Evolutionary conservation across 2,113 vertebrate genomes (phyloP).

Genomic region (Pyxicephalus adspersus): DNA sequence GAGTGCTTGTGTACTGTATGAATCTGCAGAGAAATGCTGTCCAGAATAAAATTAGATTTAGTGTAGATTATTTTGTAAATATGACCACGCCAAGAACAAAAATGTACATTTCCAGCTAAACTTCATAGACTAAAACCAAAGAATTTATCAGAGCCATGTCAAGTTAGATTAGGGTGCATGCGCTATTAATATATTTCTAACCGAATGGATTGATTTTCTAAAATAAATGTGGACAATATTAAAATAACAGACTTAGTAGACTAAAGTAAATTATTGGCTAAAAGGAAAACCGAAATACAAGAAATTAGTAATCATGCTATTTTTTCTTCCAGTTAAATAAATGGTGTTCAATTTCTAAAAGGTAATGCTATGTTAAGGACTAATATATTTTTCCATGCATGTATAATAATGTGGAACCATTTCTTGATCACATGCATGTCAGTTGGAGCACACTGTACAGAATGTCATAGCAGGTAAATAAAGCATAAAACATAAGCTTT

Average conservation of each 20-base stretch:
- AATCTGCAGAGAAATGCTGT: slow-evolving; percentile 51
- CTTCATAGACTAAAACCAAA: slow-evolving; percentile 27
- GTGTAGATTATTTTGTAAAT: slow-evolving; percentile 44
- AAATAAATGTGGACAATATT: not conserved
- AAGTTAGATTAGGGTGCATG: slow-evolving; percentile 1
- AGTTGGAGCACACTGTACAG: no score
- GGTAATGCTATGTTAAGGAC: no score
- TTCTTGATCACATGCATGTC: no score
- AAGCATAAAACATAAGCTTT: no score
- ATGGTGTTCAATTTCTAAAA: no score
- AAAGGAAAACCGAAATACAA: no score
- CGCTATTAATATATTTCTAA: slow-evolving; percentile 14
- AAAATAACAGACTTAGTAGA: not conserved
- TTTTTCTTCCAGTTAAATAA: no score
- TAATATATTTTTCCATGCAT: no score
- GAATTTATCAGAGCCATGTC: not conserved
- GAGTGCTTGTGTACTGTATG: slow-evolving; percentile 64
- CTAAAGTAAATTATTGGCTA: no score
- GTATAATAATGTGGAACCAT: no score
- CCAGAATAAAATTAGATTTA: slow-evolving; percentile 43
- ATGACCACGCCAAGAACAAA: slow-evolving; percentile 13
- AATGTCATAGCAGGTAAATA: no score
- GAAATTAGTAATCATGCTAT: no score
- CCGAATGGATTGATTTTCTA: not conserved
- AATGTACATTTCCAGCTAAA: slow-evolving; percentile 24